phyloP scores from a whole-genome alignment of 2,797 vertebrate species.

The Borostomias antarcticus region DNA sequence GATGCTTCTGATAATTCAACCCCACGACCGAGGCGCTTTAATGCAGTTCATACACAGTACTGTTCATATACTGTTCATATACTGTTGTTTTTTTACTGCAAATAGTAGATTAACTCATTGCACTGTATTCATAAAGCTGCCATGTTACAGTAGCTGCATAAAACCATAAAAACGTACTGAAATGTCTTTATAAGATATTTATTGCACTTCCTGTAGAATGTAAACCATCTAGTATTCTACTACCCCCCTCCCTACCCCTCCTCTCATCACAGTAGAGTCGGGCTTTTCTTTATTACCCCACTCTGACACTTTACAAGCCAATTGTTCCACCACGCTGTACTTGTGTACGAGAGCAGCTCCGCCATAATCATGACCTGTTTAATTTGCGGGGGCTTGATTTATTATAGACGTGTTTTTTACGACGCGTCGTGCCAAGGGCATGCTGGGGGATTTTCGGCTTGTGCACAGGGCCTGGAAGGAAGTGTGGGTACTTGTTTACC shows the following conservation, averaged over 20 bases:
- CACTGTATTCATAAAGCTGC: constrained; percentile 1
- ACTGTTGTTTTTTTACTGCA: neutral
- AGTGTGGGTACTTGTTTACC: constrained; percentile 21
- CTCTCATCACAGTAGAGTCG: neutral
- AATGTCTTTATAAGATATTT: neutral
- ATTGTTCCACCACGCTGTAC: neutral
- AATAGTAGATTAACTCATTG: neutral
- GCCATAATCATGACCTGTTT: constrained; percentile 15
- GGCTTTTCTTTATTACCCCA: neutral
- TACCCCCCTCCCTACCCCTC: neutral
- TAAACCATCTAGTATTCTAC: neutral
- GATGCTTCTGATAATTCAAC: constrained; percentile 1
- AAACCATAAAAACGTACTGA: constrained; percentile 14
- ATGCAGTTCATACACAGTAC: neutral
- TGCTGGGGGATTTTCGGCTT: neutral
- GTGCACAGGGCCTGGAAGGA: constrained; percentile 15
- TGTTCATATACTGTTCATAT: neutral
- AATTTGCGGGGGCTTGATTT: constrained; percentile 10
- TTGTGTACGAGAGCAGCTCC: constrained; percentile 11
- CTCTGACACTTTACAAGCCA: neutral
- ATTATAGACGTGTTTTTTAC: constrained; percentile 1
- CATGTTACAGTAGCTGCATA: constrained; percentile 3
- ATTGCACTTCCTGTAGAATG: neutral
- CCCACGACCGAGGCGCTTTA: constrained; percentile 9
- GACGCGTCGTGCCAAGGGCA: neutral